Conservation (phyloP, 2,113 vertebrate species). For the Phocoena sinus region DNA sequence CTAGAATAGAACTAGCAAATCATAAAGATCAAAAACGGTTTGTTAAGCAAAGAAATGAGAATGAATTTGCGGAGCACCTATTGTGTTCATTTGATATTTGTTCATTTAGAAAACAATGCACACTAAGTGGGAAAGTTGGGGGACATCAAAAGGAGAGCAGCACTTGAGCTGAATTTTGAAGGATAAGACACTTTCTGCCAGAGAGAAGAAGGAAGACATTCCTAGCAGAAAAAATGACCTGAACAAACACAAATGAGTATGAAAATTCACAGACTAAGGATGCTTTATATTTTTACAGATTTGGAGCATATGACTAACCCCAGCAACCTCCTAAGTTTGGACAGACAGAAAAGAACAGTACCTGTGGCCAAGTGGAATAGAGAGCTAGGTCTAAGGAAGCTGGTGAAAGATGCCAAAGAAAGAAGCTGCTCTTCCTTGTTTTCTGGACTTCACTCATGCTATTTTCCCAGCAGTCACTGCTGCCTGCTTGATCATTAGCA, state of each 20-base stretch:
- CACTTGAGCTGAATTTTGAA: background rate
- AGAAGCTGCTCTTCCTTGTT: constrained; percentile 68
- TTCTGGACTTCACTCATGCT: constrained; percentile 66
- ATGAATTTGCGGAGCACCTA: background rate
- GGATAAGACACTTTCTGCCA: background rate
- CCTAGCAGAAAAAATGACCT: background rate
- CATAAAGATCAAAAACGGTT: background rate
- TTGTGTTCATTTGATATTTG: background rate
- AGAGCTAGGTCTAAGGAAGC: constrained; percentile 38
- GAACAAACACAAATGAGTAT: background rate
- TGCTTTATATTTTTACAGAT: background rate
- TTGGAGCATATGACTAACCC: background rate
- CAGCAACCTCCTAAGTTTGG: background rate
- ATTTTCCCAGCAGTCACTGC: constrained; percentile 71
- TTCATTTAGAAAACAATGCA: background rate
- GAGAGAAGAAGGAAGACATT: background rate
- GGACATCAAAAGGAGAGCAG: background rate
- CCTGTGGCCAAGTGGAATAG: background rate
- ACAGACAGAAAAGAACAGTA: background rate
- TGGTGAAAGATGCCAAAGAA: constrained; percentile 11
- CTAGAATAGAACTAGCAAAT: background rate
- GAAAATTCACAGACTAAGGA: background rate
- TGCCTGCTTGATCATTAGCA: constrained; percentile 79
- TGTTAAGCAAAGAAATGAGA: background rate
- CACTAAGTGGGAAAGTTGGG: background rate